These are phyloP conservation scores for Scomber colias DNA, from an alignment of 2,113 vertebrate genomes.

Conservation along the genomic window DNA sequence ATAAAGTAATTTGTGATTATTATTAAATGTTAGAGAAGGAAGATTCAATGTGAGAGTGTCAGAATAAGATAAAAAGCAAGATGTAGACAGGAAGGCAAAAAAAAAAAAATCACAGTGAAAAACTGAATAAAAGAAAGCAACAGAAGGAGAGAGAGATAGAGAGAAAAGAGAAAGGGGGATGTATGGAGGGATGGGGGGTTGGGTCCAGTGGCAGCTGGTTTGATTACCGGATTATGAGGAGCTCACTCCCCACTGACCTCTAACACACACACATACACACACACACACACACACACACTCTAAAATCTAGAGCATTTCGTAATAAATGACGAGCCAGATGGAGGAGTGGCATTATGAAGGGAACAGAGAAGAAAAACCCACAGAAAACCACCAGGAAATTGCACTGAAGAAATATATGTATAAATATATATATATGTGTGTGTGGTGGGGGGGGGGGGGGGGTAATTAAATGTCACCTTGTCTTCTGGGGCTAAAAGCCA, in stretches of 20 bases:
- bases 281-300: slow-evolving; percentile 30
- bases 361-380: slow-evolving; percentile 17
- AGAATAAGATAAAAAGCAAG: neutral
- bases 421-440: neutral
- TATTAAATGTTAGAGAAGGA: too few relatives aligned
- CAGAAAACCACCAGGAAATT: slow-evolving; percentile 6
- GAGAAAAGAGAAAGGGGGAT: neutral
- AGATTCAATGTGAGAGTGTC: neutral
- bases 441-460: too few relatives aligned
- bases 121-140: slow-evolving; percentile 12
- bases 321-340: slow-evolving; percentile 62
- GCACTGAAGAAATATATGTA: neutral
- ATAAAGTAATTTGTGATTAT: neutral
- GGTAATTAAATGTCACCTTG: slow-evolving; percentile 2
- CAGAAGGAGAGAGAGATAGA: neutral
- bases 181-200: slow-evolving; percentile 73
- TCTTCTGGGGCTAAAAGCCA: slow-evolving; percentile 49
- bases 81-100: neutral
- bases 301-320: slow-evolving; percentile 40
- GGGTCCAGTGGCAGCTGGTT: slow-evolving; percentile 83
- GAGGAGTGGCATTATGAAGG: slow-evolving; percentile 26
- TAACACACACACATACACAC: slow-evolving; percentile 56
- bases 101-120: neutral
- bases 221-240: slow-evolving; percentile 85
- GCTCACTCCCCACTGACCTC: slow-evolving; percentile 82